Conservation (phyloP, 2,113 vertebrate species). For the Tyrannus savana region DNA sequence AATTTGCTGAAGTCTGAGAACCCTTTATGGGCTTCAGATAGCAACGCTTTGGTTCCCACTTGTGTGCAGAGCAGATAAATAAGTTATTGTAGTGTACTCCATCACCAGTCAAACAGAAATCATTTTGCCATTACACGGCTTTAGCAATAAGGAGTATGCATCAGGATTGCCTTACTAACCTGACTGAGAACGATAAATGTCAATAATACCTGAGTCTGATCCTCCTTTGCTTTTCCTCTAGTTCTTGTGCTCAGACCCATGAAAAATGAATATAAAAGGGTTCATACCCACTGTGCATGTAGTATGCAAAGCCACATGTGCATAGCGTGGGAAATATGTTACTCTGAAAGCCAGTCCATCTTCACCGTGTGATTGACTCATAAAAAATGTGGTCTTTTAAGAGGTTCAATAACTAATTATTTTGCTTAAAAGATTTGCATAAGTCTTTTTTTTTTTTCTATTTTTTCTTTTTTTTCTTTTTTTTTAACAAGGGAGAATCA, state of each 20-base stretch:
- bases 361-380: background rate
- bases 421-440: background rate
- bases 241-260: background rate
- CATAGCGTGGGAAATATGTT: background rate
- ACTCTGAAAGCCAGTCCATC: background rate
- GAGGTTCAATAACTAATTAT: background rate
- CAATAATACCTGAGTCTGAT: background rate
- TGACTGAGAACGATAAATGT: background rate
- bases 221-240: background rate
- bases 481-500: background rate
- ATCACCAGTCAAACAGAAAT: conserved; percentile 3
- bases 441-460: background rate
- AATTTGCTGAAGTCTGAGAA: conserved; percentile 27
- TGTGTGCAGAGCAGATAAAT: conserved; percentile 16
- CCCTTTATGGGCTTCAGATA: background rate
- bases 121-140: background rate
- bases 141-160: background rate
- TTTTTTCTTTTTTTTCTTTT: background rate
- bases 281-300: background rate
- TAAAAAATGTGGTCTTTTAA: background rate
- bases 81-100: conserved; percentile 1
- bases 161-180: background rate
- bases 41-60: background rate
- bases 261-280: background rate
- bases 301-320: background rate